Conservation (phyloP, 1,140 invertebrate genomes). For the Orussus abietinus region DNA sequence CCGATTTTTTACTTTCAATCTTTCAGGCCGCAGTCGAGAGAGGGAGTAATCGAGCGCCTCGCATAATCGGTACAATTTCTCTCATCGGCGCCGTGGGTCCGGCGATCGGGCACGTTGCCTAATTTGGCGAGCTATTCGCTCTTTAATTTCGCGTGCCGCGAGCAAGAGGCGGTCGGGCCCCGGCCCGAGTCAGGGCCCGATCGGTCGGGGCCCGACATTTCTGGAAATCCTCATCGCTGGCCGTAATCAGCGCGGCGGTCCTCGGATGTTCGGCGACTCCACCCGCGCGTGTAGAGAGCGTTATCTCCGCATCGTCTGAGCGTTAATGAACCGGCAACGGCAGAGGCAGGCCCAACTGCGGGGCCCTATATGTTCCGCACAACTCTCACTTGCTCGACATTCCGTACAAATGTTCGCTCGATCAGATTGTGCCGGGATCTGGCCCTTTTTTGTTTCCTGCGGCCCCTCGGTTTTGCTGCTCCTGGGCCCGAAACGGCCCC, state of each 20-base stretch:
- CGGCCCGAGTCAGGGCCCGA: neutral
- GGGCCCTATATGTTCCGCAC: conserved; percentile 12
- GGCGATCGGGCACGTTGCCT: too few species aligned
- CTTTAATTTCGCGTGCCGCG: too few species aligned
- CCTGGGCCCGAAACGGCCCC: conserved; percentile 3
- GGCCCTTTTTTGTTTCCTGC: neutral
- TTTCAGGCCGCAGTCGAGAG: too few species aligned
- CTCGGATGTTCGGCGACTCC: conserved; percentile 22
- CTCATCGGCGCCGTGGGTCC: too few species aligned
- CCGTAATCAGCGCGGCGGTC: conserved; percentile 4
- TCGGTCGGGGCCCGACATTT: neutral
- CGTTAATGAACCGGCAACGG: conserved; percentile 36
- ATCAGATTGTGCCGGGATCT: conserved; percentile 32
- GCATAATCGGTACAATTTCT: too few species aligned
- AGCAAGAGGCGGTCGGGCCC: neutral
- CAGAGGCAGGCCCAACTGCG: too few species aligned
- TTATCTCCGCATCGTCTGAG: conserved; percentile 34
- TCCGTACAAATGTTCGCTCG: conserved; percentile 36
- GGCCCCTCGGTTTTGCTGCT: neutral
- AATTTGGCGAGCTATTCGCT: too few species aligned
- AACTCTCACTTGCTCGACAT: conserved; percentile 37
- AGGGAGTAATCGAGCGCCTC: too few species aligned
- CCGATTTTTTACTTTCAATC: too few species aligned
- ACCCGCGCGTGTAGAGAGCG: conserved; percentile 23
- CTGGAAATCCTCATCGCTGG: neutral